phyloP scores from a whole-genome alignment of 2,113 vertebrate species.

The Hystrix cristata region DNA sequence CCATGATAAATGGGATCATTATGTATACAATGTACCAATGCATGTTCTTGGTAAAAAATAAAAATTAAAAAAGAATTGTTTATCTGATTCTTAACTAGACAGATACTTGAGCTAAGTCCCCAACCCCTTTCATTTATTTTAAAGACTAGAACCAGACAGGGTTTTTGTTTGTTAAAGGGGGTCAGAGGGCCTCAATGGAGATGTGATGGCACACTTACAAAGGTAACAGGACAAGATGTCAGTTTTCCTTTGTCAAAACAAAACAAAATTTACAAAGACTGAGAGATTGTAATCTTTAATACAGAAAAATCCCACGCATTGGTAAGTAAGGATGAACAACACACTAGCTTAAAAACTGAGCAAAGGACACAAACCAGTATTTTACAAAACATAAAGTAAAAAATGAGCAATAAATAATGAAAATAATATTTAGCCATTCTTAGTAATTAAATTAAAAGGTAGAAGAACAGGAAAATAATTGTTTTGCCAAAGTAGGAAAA shows the following conservation, averaged over 20 bases:
- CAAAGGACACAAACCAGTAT: not conserved
- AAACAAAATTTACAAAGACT: not conserved
- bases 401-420: not conserved
- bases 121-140: not conserved
- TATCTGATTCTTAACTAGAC: not conserved
- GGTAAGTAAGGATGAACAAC: constrained; percentile 18
- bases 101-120: too few relatives aligned
- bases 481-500: not conserved
- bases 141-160: not conserved
- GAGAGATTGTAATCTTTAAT: not conserved
- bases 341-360: not conserved
- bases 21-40: too few relatives aligned
- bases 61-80: not conserved
- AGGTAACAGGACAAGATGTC: not conserved
- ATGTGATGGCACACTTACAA: not conserved
- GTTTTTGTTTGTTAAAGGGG: not conserved
- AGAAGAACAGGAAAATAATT: constrained; percentile 26
- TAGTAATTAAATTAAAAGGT: not conserved
- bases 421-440: constrained; percentile 4
- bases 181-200: not conserved
- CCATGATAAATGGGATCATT: too few relatives aligned
- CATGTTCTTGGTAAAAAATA: too few relatives aligned
- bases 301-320: not conserved
- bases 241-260: constrained; percentile 16
- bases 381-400: not conserved